Conservation (phyloP, 2,888 invertebrate species). For the Vannuccia rotundouncinata region DNA sequence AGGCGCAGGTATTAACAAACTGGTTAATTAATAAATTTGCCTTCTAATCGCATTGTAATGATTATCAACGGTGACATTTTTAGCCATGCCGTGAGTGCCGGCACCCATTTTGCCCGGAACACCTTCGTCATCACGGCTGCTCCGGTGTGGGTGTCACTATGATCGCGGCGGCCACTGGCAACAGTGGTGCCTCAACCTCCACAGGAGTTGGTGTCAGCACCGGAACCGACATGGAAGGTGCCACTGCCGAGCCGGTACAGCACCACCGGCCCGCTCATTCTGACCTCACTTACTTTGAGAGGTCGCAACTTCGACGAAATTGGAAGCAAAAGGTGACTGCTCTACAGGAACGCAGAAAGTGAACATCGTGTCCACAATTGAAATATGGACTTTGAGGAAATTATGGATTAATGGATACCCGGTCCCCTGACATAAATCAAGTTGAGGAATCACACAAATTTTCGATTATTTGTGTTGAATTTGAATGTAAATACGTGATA, state of each 20-base stretch:
- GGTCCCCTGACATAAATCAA: too few relatives aligned
- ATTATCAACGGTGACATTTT: too few relatives aligned
- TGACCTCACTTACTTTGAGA: not conserved
- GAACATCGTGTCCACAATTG: too few relatives aligned
- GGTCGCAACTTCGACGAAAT: not conserved
- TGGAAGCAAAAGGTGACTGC: not conserved
- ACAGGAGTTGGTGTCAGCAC: not conserved
- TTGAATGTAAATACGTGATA: too few relatives aligned
- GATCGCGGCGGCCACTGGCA: not conserved
- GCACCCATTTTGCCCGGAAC: not conserved
- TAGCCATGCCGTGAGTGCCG: not conserved
- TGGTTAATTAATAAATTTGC: too few relatives aligned
- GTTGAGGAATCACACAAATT: too few relatives aligned
- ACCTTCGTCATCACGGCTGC: conserved; percentile 9
- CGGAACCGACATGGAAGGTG: not conserved
- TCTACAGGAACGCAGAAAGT: not conserved
- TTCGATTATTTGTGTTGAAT: too few relatives aligned
- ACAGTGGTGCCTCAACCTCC: not conserved
- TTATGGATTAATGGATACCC: too few relatives aligned
- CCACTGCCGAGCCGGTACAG: not conserved
- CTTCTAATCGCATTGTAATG: too few relatives aligned
- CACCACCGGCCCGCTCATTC: not conserved
- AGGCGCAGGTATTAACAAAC: conserved; percentile 16
- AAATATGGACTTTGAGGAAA: too few relatives aligned
- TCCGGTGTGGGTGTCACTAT: not conserved